These are phyloP conservation scores for Brachypalpus laphriformis DNA, from an alignment of 2,888 invertebrate species.

Conservation along the genomic window DNA sequence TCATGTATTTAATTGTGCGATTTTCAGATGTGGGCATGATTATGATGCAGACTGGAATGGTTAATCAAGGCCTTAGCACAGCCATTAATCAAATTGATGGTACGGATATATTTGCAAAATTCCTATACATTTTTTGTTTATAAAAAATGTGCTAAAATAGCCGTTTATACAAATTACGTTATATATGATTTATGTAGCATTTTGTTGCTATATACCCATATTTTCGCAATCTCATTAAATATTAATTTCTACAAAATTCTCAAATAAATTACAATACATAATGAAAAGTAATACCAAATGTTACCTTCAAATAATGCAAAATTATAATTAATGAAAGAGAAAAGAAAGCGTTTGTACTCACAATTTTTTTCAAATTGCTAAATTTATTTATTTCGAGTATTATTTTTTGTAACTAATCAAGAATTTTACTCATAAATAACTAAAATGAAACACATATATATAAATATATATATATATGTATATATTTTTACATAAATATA, in stretches of 20 bases:
- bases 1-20: constrained; percentile 73
- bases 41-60: constrained; percentile 98
- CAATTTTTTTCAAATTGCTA: constrained; percentile 29
- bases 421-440: constrained; percentile 22
- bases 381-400: constrained; percentile 21
- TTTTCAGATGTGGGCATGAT: constrained; percentile 96
- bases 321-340: not conserved
- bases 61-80: constrained; percentile 93
- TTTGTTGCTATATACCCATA: constrained; percentile 68
- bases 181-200: constrained; percentile 67
- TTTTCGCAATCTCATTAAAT: constrained; percentile 67
- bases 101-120: constrained; percentile 84
- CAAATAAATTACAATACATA: constrained; percentile 32
- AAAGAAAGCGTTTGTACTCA: constrained; percentile 18
- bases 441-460: too few species aligned
- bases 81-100: constrained; percentile 88
- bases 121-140: constrained; percentile 56
- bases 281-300: constrained; percentile 29
- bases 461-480: too few species aligned
- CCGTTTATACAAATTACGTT: constrained; percentile 42
- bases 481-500: too few species aligned
- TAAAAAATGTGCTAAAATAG: constrained; percentile 64
- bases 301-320: constrained; percentile 50
- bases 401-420: constrained; percentile 28
- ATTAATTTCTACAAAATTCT: constrained; percentile 46